Evolutionary conservation across 2,888 invertebrate species (phyloP), one percentile per base, ranked within the genome.

Genomic region (Aphidius colemani): DNA sequence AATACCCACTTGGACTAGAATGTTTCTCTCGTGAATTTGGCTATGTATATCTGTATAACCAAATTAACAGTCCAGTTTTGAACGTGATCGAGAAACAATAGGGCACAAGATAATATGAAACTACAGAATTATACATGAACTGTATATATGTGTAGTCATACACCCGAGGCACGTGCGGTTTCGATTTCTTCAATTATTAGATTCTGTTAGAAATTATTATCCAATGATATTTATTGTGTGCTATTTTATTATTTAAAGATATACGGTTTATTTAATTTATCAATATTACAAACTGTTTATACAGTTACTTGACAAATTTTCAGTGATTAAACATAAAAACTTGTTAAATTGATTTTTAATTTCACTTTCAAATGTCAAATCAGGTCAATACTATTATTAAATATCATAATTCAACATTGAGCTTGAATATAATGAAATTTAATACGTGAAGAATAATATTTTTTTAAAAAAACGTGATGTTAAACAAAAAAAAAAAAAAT

Each of bases 71-170:
- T 65, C 61, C 65, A 53, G 57, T 46, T 57, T 57, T 61, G 65
- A 65, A 65, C 61, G 65, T 65, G 65, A 65, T 65, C 65, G 61
- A 58, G 58, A 65, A 61, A 65, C 65, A 65, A 65, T 65, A 58
- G 61, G 50, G 61, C 61, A 65, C 58, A 58, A 65, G 65, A 65
- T 65, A 65, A 65, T 65, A 51, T 51, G 57, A 50, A 61, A 60
- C 60, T 45, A 56, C 57, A 45, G 46, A 40, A 40, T 53, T 40
- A 10, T 40, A 10, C 40, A 40, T 13, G n/a, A 40, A 49, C 10
- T n/a, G 40, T 11, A 39, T 6, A 30, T 18, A 11, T 6, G 40
- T 18, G 39, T 57, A 18, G 13, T 18, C 13, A 18, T 18, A 51
- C 40, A 61, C 64, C 56, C 51, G 56, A 11, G 64, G 50, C 55